Evolutionary conservation across 30 jellyfish, hydroid and myxozoan species (phyloP), one percentile per base, ranked within the genome.

Genomic region (Hydractinia symbiolongicarpus): DNA sequence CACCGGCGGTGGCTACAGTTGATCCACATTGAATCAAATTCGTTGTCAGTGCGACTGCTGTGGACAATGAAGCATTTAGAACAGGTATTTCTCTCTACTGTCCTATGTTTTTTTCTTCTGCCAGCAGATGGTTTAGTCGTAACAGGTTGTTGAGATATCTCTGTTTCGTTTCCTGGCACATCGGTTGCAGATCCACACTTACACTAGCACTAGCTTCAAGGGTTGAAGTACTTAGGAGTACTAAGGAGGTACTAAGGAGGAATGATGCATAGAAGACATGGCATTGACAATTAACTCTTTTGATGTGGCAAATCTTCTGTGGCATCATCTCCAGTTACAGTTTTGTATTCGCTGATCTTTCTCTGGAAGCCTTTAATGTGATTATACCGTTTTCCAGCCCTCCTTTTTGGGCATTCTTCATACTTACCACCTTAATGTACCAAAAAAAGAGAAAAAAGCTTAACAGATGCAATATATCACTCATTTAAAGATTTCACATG

Each of bases 321-420:
- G 9, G 40, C 74, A 64, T 64, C 74, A 64, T 64, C 74, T 64
- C 74, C 74, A 64, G 74, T 64, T 44, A 64, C 74, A n/a, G 74
- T 64, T 51, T 64, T 64, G 4, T 4, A 64, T 64, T 64, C 6
- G 19, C 40, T 64, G 6, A 64, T 64, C 40, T 64, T 64, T 64
- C 74, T 64, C 16, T 64, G 74, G 74, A 64, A 64, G 40, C 74
- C 74, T 64, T 64, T 64, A n/a, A 44, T 64, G 74, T 64, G 74
- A 51, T 64, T 64, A 51, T 64, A 64, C 40, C 74, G 19, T 64
- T 64, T 64, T 51, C 74, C 74, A 13, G 52, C 40, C 40, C 74
- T 44, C 52, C 19, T 64, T 64, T 64, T 64, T n/a, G 74, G 52
- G 40, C 40, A n/a, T n/a, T 64, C 8, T 51, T 64, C 16, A 64